Base-by-base conservation (phyloP, 2,888 invertebrate genomes). In the Alentia gelatinosa region DNA sequence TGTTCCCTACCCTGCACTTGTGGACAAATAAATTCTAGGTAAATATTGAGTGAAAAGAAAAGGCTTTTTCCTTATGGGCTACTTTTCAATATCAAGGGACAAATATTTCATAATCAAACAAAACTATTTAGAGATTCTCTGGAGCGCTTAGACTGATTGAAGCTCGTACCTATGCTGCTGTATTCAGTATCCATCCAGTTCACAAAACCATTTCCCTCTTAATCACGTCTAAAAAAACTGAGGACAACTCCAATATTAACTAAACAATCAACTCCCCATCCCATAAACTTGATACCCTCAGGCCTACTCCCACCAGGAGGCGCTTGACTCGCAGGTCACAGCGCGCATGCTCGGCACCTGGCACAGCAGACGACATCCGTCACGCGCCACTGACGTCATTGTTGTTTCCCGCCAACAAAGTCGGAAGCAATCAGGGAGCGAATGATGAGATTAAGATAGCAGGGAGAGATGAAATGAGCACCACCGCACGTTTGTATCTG, bases 371-470 rank as follows among this genome's bases (percentile, higher is more conserved):
- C 68, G 26, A 68, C 68, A 5, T 68, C 26, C 68, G 68, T 12
- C 68, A 68, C 68, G 68, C 12, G 4, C 26, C 68, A 68, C 30
- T 68, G 33, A 68, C 68, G 68, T 26, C 68, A 68, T 68, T 68
- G 68, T 68, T 30, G 26, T 68, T 68, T 68, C 30, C 30, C 68
- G 30, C 30, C 68, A 26, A 26, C 68, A 68, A 26, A 30, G 68
- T 26, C 23, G 30, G 30, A 68, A 12, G 68, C 68, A 68, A 68
- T 68, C 26, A 68, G 30, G n/a, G 68, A 30, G 68, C 30, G 26
- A 68, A 68, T 26, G 68, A 68, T 19, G 68, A 68, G 68, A 68
- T 68, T 68, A 68, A 68, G 68, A 68, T 68, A 68, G 68, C 68
- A 68, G 15, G 26, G 68, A 26, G 68, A 56, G 68, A 68, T 68